Conservation (phyloP, 1,140 invertebrate genomes). For the Zophobas atratus region DNA sequence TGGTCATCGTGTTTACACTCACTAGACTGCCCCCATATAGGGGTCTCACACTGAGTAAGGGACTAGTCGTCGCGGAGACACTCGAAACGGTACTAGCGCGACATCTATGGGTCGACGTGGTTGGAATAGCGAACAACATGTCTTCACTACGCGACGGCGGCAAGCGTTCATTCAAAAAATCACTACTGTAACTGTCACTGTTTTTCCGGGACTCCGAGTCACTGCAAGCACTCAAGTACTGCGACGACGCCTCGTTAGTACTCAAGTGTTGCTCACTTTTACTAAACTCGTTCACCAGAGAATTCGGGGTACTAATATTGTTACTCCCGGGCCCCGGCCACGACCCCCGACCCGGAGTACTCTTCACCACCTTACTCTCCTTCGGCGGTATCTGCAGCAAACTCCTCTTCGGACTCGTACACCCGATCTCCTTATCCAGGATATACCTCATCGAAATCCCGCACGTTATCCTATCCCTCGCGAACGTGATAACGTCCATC, state of each 20-base stretch:
- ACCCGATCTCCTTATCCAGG: constrained; percentile 68
- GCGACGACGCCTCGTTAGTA: constrained; percentile 70
- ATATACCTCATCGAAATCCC: constrained; percentile 67
- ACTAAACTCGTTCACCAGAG: constrained; percentile 81
- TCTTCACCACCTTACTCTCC: constrained; percentile 83
- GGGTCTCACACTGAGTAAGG: constrained; percentile 74
- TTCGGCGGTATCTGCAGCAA: constrained; percentile 81
- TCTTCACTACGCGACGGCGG: constrained; percentile 83
- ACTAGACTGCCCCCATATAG: constrained; percentile 75
- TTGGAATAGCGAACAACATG: constrained; percentile 75
- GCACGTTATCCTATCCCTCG: constrained; percentile 79
- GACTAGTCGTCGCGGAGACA: constrained; percentile 78
- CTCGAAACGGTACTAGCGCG: constrained; percentile 72
- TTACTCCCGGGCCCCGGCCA: constrained; percentile 86
- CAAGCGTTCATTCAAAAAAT: constrained; percentile 71
- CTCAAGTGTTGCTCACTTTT: constrained; percentile 87
- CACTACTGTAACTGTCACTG: constrained; percentile 74
- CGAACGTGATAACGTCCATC: constrained; percentile 94
- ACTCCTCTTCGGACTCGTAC: constrained; percentile 64
- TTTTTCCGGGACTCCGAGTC: constrained; percentile 75
- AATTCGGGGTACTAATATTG: constrained; percentile 66
- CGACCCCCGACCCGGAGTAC: constrained; percentile 82
- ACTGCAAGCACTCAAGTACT: constrained; percentile 70
- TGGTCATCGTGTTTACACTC: constrained; percentile 70
- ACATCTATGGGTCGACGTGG: constrained; percentile 63